Percentiles rank a stretch among this genome's conserved stretches.
These are phyloP conservation scores for Yoshiicerus persimilis DNA, from an alignment of 1,140 invertebrate genomes.

Conservation along the genomic window DNA sequence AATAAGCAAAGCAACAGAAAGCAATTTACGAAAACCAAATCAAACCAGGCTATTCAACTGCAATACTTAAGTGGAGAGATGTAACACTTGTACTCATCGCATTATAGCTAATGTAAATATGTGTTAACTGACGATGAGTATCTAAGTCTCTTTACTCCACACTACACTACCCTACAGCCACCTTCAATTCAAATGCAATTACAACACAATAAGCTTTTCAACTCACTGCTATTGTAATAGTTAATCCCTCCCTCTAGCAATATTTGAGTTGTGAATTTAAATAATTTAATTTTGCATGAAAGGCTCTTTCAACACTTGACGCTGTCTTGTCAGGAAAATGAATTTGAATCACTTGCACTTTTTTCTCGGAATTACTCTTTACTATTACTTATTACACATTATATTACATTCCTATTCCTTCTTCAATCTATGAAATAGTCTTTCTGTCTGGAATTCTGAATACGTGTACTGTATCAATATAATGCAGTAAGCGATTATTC, in stretches of 20 bases:
- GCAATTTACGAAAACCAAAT: not conserved
- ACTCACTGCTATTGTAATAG: not conserved
- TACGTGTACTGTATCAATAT: not conserved
- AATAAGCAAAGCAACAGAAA: not conserved
- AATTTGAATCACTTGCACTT: not conserved
- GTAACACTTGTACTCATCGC: not conserved
- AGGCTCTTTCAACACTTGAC: not conserved
- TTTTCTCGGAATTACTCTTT: not conserved
- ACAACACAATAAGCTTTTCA: not conserved
- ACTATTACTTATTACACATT: not conserved
- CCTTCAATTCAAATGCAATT: not conserved
- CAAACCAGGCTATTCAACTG: not conserved
- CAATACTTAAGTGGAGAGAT: not conserved
- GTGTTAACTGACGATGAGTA: not conserved
- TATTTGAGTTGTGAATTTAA: slow-evolving; percentile 19
- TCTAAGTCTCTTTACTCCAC: not conserved
- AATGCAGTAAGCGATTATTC: not conserved
- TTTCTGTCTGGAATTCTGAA: not conserved
- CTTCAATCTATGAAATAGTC: not conserved
- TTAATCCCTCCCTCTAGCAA: not conserved
- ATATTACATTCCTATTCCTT: no score
- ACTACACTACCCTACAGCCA: no score
- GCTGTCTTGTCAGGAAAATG: not conserved
- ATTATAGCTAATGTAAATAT: not conserved
- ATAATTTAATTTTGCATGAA: slow-evolving; percentile 10